Evolutionary conservation across 2,888 invertebrate genomes (phyloP), one percentile per base, ranked within the genome.

Genomic region (Pocota personata): DNA sequence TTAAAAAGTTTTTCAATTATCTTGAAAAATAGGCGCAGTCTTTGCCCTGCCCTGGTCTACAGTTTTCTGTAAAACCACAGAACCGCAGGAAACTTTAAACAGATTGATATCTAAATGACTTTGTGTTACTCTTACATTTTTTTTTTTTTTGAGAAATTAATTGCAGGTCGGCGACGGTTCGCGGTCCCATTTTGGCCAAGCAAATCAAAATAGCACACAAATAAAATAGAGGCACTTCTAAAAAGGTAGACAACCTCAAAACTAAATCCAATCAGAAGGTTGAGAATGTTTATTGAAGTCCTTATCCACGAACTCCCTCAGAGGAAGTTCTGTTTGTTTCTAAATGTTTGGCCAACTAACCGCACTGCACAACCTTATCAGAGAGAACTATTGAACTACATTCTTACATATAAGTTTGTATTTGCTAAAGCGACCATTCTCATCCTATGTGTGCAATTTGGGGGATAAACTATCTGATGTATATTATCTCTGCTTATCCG

Each of bases 1-100:
- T 84, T 84, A 84, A 84, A 84, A 84, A 84, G 75, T 84, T 84
- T 84, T 84, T 84, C 80, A 84, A 84, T 84, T 84, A 84, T 75
- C 58, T 75, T 62, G 64, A 52, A 67, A 67, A 73, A 62, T 67
- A 60, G 60, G 60, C 60, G 37, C 21, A n/a, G 10, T 4, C 10
- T 5, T 12, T 12, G 40, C 35, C 14, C 27, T 12, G 3, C n/a
- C n/a, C n/a, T n/a, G 24, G 14, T 40, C 24, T 14, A 48, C 27
- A 55, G 19, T 69, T 30, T 2, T 6, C 48, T 7, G 14, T 50
- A 37, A 27, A 64, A 57, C 40, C 52, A 37, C 40, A 43, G 48
- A 55, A 66, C 60, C 79, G 14, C 55, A 77, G 43, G 35, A 48
- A 75, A 75, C 66, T 79, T 84, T 58, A 79, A 75, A 57, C 52